Conservation (phyloP, 2,797 vertebrate genomes). For the Thripadectes ignobilis region DNA sequence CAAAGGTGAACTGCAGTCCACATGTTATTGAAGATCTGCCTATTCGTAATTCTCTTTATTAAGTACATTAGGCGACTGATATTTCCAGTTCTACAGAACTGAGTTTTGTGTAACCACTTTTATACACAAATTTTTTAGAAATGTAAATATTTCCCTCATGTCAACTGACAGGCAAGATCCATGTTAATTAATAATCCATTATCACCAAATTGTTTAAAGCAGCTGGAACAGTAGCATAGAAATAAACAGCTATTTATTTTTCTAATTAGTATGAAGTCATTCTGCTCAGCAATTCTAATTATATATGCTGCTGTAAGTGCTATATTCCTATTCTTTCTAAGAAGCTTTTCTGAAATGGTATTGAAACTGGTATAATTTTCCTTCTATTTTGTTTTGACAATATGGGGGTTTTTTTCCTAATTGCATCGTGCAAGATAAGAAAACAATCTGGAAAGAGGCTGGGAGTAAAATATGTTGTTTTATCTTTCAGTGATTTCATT, state of each 20-base stretch:
- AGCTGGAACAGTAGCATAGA: not conserved
- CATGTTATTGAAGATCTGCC: not conserved
- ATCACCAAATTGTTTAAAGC: not conserved
- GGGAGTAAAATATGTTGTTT: not conserved
- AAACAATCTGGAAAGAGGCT: not conserved
- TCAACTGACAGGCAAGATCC: not conserved
- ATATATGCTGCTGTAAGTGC: not conserved
- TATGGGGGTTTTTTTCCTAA: not conserved
- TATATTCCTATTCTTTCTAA: not conserved
- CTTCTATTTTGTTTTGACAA: not conserved
- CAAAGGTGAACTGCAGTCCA: not conserved
- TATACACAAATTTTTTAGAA: not conserved
- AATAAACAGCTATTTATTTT: not conserved
- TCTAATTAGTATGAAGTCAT: not conserved
- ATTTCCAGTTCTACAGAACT: not conserved
- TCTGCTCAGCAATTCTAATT: not conserved
- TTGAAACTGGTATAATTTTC: not conserved
- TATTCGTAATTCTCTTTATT: not conserved
- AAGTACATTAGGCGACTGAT: not conserved
- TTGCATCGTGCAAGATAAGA: not conserved
- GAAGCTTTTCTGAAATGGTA: not conserved
- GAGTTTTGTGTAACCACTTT: not conserved
- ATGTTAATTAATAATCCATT: slow-evolving; percentile 27
- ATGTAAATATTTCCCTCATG: not conserved
- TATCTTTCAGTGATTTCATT: not conserved